Evolutionary conservation across 2,888 invertebrate genomes (phyloP), one percentile per base, ranked within the genome.

Genomic region (Patella ulyssiponensis): DNA sequence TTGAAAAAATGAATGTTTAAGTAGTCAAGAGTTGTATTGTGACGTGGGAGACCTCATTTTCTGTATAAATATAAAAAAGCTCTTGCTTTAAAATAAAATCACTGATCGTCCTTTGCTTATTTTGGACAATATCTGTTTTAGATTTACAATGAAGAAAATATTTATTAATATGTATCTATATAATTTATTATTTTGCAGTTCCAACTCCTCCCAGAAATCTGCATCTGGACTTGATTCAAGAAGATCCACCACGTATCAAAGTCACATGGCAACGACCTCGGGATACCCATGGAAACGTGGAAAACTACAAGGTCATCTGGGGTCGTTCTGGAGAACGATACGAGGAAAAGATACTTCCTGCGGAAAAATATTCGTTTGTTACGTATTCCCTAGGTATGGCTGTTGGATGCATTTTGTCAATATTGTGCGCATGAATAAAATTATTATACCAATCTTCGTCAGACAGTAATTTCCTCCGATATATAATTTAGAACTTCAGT

Each of bases 191-290:
- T 75, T 53, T 85, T 91, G 71, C 86, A 93, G 93, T 93, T 15
- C 93, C 93, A 3, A 88, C 91, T 27, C 87, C 90, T 70, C 93
- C 93, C 5, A 89, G 89, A 23, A 88, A 92, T 77, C 90, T 93
- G 71, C 89, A 90, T 64, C 90, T 87, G 89, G 96, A 96, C 91
- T 94, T 98, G 81, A 94, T 96, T 87, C 95, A 96, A 91, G 94
- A 96, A 82, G 96, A 97, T 86, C 96, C 97, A 1, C 96, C 96
- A 33, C 95, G 97, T 52, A 95, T 98, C 80, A 96, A 97, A 92
- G 93, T 98, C 79, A 97, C 97, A 91, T 99, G 99, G 99, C 94
- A 95, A 12, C 94, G 95, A 84, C 99, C 99, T 0, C 94, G 95
- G 1, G 95, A 96, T 92, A 96, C 97, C 0, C 97, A 96, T 88